Conservation (phyloP, 2,113 vertebrate genomes). For the Atlantisia rogersi region DNA sequence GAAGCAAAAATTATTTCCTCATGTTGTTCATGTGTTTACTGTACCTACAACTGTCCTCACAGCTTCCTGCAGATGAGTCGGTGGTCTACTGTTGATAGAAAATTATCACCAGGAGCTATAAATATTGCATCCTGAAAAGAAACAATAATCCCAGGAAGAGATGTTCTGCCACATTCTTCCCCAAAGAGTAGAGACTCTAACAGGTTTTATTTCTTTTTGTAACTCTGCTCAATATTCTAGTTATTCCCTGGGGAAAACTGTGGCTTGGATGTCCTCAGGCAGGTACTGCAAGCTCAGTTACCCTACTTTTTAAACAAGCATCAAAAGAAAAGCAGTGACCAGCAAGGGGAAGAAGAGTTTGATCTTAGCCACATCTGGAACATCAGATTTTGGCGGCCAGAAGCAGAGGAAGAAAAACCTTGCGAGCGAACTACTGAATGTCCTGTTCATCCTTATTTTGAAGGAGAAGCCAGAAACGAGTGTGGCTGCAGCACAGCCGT, state of each 20-base stretch:
- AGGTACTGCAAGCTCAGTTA: not conserved
- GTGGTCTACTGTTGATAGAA: not conserved
- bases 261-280: not conserved
- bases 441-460: not conserved
- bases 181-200: not conserved
- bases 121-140: not conserved
- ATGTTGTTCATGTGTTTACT: fast-evolving
- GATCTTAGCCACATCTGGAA: not conserved
- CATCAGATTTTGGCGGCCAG: not conserved
- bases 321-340: not conserved
- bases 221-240: not conserved
- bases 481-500: not conserved
- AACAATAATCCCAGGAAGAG: not conserved
- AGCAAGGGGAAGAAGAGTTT: not conserved
- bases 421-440: not conserved
- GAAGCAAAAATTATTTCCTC: not conserved
- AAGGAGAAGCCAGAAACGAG: not conserved
- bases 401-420: not conserved
- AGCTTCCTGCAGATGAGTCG: not conserved
- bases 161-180: not conserved
- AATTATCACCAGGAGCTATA: not conserved
- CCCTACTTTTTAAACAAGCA: not conserved
- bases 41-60: not conserved
- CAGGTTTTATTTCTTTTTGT: not conserved
- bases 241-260: not conserved